Evolutionary conservation across 2,888 invertebrate species (phyloP), one percentile per base, ranked within the genome.

Genomic region (Torymus tubicola): DNA sequence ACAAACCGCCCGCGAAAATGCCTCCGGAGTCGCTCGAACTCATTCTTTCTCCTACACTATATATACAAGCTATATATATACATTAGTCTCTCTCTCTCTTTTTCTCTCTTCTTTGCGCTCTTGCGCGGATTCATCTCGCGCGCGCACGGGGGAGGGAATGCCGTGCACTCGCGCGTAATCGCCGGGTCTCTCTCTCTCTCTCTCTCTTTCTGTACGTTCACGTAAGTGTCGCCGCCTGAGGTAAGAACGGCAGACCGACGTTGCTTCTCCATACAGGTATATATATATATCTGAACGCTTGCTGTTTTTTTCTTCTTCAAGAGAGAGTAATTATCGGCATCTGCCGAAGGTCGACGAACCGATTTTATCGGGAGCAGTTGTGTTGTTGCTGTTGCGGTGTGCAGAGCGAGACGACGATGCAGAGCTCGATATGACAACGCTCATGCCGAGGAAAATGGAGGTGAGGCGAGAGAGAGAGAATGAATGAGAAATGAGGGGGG

Each of bases 281-380:
- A 31, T 31, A 31, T 31, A 31, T 31, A 5, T 31, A 31, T 31
- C 2, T 31, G 31, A 31, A 5, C 31, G 31, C 5, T 31, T 31
- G 31, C 31, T 31, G 3, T 31, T 31, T 31, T 31, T 31, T 5
- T 31, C 31, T 31, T 31, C 31, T 31, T 31, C 31, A 31, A 82
- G 82, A 81, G 82, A 60, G 83, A 84, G 84, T 85, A 85, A 86
- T 85, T 85, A 86, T 83, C 86, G 84, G 83, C 85, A 86, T 86
- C 84, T 85, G 85, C 84, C 83, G 82, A 84, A 83, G 84, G 83
- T 81, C 83, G 82, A 80, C 83, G 83, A 83, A 82, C 83, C 83
- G 83, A 83, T 85, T 82, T 70, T 82, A 81, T 83, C 81, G 79
- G 81, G 80, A 70, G 83, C 31, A 31, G 31, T 31, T 31, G 31